Evolutionary conservation across 2,888 invertebrate species (phyloP).

Genomic region (Tetropium fuscum): DNA sequence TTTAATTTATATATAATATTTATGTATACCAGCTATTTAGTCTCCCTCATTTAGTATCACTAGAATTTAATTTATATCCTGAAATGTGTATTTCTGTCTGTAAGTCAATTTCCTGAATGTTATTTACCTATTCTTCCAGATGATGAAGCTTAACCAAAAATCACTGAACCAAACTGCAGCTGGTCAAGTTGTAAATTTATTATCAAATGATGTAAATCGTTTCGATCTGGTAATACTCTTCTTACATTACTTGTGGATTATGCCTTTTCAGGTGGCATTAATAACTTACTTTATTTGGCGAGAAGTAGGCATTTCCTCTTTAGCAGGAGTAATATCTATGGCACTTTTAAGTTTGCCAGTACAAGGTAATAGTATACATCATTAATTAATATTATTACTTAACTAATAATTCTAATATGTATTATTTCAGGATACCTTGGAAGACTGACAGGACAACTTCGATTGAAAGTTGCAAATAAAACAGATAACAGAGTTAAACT

Average conservation of each 20-base stretch:
- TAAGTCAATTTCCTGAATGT: no score
- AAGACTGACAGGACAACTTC: constrained; percentile 63
- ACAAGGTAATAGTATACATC: constrained; percentile 61
- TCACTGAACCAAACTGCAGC: constrained; percentile 85
- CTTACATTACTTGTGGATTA: constrained; percentile 83
- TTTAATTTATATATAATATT: no score
- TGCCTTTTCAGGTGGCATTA: constrained; percentile 78
- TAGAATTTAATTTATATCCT: no score
- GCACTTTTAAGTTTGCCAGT: constrained; percentile 66
- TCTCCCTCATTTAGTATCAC: no score
- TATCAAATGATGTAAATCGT: constrained; percentile 87
- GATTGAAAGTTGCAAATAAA: constrained; percentile 64
- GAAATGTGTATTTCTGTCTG: no score
- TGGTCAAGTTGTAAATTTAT: constrained; percentile 84
- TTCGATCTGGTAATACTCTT: constrained; percentile 79
- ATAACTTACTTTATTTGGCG: constrained; percentile 71
- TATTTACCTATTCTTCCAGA: constrained; percentile 64
- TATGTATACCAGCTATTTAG: no score
- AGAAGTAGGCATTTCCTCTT: constrained; percentile 68
- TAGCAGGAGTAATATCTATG: constrained; percentile 73
- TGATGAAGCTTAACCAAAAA: constrained; percentile 73
- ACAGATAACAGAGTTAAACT: constrained; percentile 76
- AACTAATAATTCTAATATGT: neutral
- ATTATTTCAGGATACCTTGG: constrained; percentile 45
- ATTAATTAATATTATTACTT: neutral